phyloP scores from a whole-genome alignment of 2,888 invertebrate genomes.

The Rhimphoctona megacephalus region DNA sequence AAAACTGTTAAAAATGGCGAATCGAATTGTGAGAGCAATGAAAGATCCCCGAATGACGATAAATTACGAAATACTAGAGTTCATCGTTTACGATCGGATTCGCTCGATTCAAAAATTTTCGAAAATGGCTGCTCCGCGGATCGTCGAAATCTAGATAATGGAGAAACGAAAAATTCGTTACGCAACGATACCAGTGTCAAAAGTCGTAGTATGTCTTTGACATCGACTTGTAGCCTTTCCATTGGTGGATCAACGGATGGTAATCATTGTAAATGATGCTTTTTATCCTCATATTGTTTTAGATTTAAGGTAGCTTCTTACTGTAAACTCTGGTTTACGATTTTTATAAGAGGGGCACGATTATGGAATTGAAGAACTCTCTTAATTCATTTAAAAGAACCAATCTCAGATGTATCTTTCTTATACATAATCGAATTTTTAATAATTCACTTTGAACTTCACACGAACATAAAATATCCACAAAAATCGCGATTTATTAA shows the following conservation, averaged over 20 bases:
- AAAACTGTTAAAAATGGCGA: slow-evolving; percentile 9
- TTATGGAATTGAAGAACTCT: no score
- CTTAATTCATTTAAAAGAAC: no score
- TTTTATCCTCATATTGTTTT: neutral
- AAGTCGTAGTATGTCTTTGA: slow-evolving; percentile 82
- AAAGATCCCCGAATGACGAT: slow-evolving; percentile 21
- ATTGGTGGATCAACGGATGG: slow-evolving; percentile 76
- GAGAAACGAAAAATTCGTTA: slow-evolving; percentile 72
- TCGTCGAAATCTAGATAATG: slow-evolving; percentile 79
- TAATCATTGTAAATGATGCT: slow-evolving; percentile 64
- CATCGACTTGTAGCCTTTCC: slow-evolving; percentile 82
- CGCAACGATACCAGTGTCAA: slow-evolving; percentile 78
- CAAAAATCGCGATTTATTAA: no score
- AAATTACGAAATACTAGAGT: slow-evolving; percentile 60
- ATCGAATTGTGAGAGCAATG: slow-evolving; percentile 53
- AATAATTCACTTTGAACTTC: no score
- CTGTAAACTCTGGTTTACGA: neutral
- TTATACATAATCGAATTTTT: no score
- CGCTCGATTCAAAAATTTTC: slow-evolving; percentile 74
- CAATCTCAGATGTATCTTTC: no score
- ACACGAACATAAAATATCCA: no score
- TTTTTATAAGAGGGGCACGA: no score
- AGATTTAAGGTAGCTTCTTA: neutral
- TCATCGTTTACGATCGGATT: slow-evolving; percentile 75
- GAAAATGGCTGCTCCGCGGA: slow-evolving; percentile 68